These are phyloP conservation scores for Drosophila planitibia DNA, from an alignment of 2,888 invertebrate genomes.

Conservation along the genomic window DNA sequence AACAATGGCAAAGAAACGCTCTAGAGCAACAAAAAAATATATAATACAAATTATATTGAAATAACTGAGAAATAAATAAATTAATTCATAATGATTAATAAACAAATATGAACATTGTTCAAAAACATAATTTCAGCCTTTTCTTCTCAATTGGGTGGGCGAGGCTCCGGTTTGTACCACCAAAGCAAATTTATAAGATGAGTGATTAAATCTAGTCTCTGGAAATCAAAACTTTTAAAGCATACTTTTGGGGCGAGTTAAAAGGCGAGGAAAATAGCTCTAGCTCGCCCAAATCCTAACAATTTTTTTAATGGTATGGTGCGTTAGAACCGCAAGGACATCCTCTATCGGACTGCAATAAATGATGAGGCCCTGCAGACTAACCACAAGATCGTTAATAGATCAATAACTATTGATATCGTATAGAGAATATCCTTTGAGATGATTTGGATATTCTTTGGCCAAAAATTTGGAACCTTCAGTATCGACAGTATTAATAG, in stretches of 20 bases:
- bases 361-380: not conserved
- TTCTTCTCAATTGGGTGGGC: slow-evolving; percentile 8
- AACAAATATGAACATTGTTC: slow-evolving; percentile 84
- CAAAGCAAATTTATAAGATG: not conserved
- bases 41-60: slow-evolving; percentile 78
- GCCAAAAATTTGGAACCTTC: not conserved
- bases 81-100: slow-evolving; percentile 82
- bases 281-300: not conserved
- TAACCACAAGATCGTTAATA: not conserved
- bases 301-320: not conserved
- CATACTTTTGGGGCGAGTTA: not conserved
- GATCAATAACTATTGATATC: not conserved
- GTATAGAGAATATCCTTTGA: not conserved
- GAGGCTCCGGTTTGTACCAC: not conserved
- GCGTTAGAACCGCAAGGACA: not conserved
- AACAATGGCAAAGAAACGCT: slow-evolving; percentile 85
- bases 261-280: not conserved
- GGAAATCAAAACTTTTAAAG: not conserved
- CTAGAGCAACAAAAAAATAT: slow-evolving; percentile 76
- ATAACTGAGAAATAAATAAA: slow-evolving; percentile 81
- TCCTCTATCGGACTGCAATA: not conserved
- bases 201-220: not conserved
- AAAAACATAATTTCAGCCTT: slow-evolving; percentile 58
- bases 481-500: not conserved
- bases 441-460: not conserved